A percentile compares a stretch with the other conserved stretches of the same genome.
Conservation (phyloP, 2,113 vertebrate genomes). For the Columba janthina region DNA sequence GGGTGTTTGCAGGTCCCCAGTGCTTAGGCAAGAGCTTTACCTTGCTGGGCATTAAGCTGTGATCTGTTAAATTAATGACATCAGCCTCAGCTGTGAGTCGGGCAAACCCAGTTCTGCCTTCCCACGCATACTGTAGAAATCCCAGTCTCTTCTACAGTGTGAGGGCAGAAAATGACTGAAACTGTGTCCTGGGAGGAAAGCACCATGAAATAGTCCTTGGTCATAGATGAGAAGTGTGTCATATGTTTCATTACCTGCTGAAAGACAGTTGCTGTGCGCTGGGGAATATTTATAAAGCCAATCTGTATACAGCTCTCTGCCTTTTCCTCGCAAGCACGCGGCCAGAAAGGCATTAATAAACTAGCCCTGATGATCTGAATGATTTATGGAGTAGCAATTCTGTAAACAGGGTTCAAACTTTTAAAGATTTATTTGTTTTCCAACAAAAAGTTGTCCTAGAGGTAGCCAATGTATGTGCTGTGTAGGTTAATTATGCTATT, state of each 20-base stretch:
- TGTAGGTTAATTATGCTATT: not conserved
- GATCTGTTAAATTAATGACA: not conserved
- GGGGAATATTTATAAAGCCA: not conserved
- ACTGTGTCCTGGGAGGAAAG: constrained; percentile 52
- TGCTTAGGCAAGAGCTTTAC: not conserved
- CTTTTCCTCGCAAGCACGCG: not conserved
- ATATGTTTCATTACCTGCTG: constrained; percentile 68
- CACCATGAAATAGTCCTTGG: constrained; percentile 66
- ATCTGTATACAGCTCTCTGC: not conserved
- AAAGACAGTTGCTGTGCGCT: not conserved
- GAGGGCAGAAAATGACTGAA: not conserved
- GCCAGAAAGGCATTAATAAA: not conserved
- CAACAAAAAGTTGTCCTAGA: not conserved
- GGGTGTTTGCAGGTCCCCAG: not conserved
- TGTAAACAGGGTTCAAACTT: not conserved
- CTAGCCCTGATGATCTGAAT: not conserved
- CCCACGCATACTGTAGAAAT: not conserved
- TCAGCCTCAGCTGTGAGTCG: not conserved
- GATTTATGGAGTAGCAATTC: not conserved
- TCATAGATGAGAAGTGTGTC: constrained; percentile 48
- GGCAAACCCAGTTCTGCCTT: not conserved
- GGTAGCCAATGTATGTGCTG: not conserved
- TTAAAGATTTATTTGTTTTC: constrained; percentile 10
- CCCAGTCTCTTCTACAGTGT: not conserved
- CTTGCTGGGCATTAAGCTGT: too few relatives aligned